A percentile compares a stretch with the other conserved stretches of the same genome.
Conservation (phyloP, 1,140 invertebrate genomes). For the Anadara kagoshimensis region DNA sequence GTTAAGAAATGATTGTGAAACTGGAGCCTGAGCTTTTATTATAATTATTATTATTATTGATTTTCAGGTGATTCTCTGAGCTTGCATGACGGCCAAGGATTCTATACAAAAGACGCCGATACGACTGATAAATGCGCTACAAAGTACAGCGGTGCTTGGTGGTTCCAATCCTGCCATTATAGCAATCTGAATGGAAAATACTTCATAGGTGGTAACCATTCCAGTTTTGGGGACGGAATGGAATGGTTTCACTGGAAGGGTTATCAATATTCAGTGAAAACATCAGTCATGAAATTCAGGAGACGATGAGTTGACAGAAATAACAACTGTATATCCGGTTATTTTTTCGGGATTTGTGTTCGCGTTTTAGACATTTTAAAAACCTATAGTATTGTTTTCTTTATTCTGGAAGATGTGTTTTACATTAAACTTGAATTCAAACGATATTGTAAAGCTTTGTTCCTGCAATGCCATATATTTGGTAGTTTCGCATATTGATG, state of each 20-base stretch:
- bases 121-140: neutral
- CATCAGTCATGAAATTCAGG: neutral
- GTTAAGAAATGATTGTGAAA: too few species aligned
- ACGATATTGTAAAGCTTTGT: too few species aligned
- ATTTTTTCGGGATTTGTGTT: too few species aligned
- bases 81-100: neutral
- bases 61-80: neutral
- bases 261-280: conserved; percentile 4
- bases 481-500: too few species aligned
- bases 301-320: neutral
- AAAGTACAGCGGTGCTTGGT: neutral
- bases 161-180: neutral
- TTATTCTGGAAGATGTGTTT: too few species aligned
- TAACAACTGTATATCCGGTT: too few species aligned
- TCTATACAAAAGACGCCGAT: conserved; percentile 4
- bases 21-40: too few species aligned
- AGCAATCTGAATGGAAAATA: neutral
- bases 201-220: neutral
- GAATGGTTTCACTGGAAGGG: conserved; percentile 8
- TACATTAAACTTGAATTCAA: too few species aligned
- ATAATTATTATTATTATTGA: neutral
- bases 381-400: too few species aligned
- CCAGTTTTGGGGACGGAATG: neutral
- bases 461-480: too few species aligned
- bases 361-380: too few species aligned